Evolutionary conservation across 2,888 invertebrate genomes (phyloP).

Genomic region (Pardosa pseudoannulata): DNA sequence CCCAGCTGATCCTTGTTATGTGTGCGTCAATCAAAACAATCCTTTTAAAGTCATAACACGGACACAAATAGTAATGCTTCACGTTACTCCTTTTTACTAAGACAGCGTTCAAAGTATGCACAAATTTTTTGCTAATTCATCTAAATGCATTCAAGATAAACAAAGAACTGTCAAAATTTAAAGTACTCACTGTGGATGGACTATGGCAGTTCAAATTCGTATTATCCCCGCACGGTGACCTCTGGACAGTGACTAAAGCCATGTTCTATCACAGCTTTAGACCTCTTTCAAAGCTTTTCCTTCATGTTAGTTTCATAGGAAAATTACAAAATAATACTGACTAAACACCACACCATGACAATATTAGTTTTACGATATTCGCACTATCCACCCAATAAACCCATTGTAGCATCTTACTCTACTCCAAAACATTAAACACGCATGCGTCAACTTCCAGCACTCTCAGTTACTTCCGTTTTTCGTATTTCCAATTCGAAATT

Average conservation of each 20-base stretch:
- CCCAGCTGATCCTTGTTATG: constrained; percentile 21
- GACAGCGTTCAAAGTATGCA: background rate
- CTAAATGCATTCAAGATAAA: background rate
- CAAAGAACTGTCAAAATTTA: constrained; percentile 1
- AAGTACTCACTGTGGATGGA: constrained; percentile 54
- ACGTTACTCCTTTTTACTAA: too few species aligned
- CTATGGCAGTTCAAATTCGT: constrained; percentile 31
- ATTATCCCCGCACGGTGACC: constrained; percentile 67
- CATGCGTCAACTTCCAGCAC: constrained; percentile 45
- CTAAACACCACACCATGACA: constrained; percentile 4
- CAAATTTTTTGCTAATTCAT: background rate
- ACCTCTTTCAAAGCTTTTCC: constrained; percentile 18
- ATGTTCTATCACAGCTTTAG: constrained; percentile 35
- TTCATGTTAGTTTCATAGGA: background rate
- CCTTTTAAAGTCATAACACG: constrained; percentile 18
- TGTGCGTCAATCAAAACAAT: constrained; percentile 24
- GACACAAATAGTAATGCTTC: background rate
- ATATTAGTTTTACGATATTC: constrained; percentile 43
- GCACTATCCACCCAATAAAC: constrained; percentile 53
- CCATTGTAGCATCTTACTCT: constrained; percentile 64
- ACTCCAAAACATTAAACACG: constrained; percentile 38
- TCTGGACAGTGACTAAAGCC: constrained; percentile 71
- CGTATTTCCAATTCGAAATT: constrained; percentile 48
- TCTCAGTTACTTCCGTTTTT: constrained; percentile 66
- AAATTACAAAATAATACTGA: constrained; percentile 26